These are phyloP conservation scores for Podarcis siculus DNA, from an alignment of 2,797 vertebrate species.

Conservation along the genomic window DNA sequence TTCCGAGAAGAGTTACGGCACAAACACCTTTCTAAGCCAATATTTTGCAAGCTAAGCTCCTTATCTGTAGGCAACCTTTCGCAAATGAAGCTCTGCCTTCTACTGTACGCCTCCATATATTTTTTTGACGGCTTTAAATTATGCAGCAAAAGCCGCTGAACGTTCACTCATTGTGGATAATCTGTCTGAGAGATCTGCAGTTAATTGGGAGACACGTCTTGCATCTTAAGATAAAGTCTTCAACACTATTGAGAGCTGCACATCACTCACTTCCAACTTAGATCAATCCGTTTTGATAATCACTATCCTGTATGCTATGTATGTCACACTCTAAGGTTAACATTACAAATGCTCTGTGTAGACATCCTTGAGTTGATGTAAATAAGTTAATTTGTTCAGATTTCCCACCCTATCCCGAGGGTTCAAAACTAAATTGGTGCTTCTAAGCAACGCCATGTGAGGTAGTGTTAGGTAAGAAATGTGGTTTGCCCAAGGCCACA, in stretches of 20 bases:
- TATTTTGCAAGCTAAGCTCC: slow-evolving; percentile 5
- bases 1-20: not conserved
- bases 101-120: not conserved
- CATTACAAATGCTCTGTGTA: not conserved
- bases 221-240: not conserved
- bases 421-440: not conserved
- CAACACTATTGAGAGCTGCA: not conserved
- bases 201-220: not conserved
- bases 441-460: not conserved
- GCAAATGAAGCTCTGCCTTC: not conserved
- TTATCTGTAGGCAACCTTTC: not conserved
- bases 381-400: not conserved
- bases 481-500: not conserved
- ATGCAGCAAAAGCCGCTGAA: not conserved
- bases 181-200: not conserved
- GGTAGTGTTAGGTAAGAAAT: not conserved
- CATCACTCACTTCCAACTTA: not conserved
- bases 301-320: not conserved
- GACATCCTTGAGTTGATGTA: not conserved
- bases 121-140: not conserved
- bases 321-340: not conserved
- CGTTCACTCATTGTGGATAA: not conserved
- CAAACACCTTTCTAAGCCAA: not conserved
- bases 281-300: not conserved
- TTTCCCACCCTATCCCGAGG: not conserved